Evolutionary conservation across 1,140 invertebrate species (phyloP).

Genomic region (Delia radicum): DNA sequence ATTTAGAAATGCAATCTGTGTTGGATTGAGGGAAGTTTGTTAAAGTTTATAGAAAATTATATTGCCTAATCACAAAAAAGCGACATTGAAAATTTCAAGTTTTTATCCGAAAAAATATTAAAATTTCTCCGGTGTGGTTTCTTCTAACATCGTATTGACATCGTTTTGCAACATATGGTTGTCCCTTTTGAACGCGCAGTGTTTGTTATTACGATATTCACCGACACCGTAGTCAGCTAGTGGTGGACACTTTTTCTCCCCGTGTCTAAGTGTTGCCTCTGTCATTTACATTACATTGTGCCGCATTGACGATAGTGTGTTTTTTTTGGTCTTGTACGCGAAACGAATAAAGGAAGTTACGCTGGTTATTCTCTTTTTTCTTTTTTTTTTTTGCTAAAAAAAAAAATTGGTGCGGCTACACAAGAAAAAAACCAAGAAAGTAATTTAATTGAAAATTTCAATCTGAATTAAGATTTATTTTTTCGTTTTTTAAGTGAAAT

Average conservation of each 20-base stretch:
- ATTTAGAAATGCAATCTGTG: background rate
- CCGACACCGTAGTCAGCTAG: background rate
- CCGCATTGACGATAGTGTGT: background rate
- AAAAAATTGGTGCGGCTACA: background rate
- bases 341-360: background rate
- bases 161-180: background rate
- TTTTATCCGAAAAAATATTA: background rate
- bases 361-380: background rate
- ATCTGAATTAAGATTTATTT: background rate
- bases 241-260: background rate
- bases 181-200: background rate
- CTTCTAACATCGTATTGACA: background rate
- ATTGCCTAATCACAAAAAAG: background rate
- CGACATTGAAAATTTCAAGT: too few species aligned
- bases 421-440: background rate
- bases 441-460: background rate
- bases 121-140: background rate
- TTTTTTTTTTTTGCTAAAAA: background rate
- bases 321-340: background rate
- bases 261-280: background rate
- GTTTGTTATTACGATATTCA: background rate
- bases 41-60: background rate
- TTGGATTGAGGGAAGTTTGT: background rate
- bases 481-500: background rate
- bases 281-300: background rate